phyloP scores from a whole-genome alignment of 2,797 vertebrate genomes.

The Myotis planiceps region DNA sequence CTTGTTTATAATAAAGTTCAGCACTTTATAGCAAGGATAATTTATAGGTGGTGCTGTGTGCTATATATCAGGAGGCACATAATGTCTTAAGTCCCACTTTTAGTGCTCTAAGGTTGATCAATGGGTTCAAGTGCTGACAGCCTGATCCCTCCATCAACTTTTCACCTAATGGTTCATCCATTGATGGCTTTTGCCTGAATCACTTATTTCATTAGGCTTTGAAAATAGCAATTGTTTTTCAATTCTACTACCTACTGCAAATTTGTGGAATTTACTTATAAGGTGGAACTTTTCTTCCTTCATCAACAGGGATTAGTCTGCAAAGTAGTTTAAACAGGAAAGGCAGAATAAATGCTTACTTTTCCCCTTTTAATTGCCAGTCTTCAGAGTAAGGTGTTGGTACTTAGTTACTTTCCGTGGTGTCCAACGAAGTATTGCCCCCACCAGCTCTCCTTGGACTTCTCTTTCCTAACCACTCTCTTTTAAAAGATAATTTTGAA shows the following conservation, averaged over 20 bases:
- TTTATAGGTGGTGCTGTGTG: neutral
- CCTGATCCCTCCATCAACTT: neutral
- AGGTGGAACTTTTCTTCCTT: neutral
- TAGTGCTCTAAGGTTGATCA: neutral
- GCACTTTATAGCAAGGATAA: neutral
- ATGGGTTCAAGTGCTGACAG: neutral
- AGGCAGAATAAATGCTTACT: neutral
- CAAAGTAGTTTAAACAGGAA: neutral
- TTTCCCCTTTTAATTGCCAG: neutral
- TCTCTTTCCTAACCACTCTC: neutral
- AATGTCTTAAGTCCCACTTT: neutral
- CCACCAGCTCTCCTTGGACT: neutral
- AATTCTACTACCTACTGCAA: neutral
- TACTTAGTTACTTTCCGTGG: neutral
- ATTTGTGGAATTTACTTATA: neutral
- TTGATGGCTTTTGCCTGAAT: neutral
- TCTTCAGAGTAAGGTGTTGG: neutral
- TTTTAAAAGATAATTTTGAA: slow-evolving; percentile 14
- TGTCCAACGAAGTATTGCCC: neutral
- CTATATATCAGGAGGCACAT: neutral
- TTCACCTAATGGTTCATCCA: neutral
- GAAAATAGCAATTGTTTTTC: neutral
- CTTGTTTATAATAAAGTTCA: slow-evolving; percentile 2
- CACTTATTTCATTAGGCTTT: neutral
- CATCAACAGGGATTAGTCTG: neutral